Conservation (phyloP, 2,113 vertebrate genomes). For the Rhynchomys soricoides region DNA sequence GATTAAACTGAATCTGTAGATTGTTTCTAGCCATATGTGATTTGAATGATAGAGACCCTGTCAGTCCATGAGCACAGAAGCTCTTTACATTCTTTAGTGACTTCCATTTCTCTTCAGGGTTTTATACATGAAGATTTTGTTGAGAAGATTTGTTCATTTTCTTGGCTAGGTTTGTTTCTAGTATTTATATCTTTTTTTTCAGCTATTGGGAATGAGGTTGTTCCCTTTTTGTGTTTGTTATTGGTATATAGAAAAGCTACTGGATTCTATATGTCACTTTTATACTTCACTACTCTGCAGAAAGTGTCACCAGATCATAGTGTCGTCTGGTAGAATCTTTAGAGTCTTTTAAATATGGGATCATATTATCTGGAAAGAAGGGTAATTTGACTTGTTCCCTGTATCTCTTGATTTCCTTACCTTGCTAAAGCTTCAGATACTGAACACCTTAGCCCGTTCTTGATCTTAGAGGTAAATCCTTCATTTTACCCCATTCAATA, state of each 20-base stretch:
- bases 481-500: neutral
- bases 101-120: neutral
- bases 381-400: neutral
- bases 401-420: neutral
- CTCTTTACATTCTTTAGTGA: neutral
- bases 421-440: neutral
- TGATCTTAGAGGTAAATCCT: neutral
- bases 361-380: neutral
- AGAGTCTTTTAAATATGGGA: too few species aligned
- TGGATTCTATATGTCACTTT: too few species aligned
- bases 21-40: neutral
- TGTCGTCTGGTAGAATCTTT: neutral
- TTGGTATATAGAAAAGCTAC: neutral
- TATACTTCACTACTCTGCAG: neutral
- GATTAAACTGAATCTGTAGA: neutral
- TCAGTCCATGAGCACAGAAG: fast-evolving
- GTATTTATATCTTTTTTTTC: neutral
- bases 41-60: neutral
- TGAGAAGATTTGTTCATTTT: neutral
- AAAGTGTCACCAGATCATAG: neutral
- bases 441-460: too few species aligned
- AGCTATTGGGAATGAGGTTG: neutral
- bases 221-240: neutral
- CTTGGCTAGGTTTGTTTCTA: neutral
- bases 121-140: neutral